phyloP scores from a whole-genome alignment of 2,113 vertebrate species.

The Azemiops feae region DNA sequence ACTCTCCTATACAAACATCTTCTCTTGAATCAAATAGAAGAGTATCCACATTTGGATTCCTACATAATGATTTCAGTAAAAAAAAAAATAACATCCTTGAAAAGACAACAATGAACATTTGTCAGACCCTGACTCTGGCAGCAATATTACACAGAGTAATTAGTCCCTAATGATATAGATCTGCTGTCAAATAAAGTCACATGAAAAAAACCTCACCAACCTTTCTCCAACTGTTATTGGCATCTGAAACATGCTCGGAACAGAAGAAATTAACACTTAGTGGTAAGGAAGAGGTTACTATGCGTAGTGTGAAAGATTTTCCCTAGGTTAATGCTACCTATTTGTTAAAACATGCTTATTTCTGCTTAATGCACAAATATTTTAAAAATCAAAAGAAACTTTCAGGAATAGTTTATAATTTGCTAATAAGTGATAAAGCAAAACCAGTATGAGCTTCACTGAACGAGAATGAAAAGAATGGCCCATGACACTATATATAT shows the following conservation, averaged over 20 bases:
- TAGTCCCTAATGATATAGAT: conserved; percentile 59
- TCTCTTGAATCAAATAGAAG: background rate
- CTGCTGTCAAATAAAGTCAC: conserved; percentile 49
- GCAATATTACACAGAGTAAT: conserved; percentile 46
- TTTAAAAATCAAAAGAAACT: conserved; percentile 27
- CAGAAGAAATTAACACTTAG: conserved; percentile 34
- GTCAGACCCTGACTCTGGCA: conserved; percentile 42
- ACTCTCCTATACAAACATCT: background rate
- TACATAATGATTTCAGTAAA: conserved; percentile 13
- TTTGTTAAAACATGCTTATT: conserved; percentile 48
- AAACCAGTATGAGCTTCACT: background rate
- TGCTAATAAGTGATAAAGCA: background rate
- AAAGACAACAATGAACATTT: conserved; percentile 38
- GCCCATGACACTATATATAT: background rate
- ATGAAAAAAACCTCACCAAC: background rate
- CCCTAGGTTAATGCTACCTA: background rate
- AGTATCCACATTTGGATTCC: background rate
- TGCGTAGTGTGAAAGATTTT: background rate
- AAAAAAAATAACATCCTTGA: conserved; percentile 26
- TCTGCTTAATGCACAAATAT: conserved; percentile 42
- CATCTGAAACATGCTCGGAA: conserved; percentile 44
- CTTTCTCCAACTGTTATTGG: conserved; percentile 43
- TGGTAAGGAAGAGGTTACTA: conserved; percentile 36
- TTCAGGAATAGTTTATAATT: conserved; percentile 1
- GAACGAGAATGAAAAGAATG: background rate